These are phyloP conservation scores for Altica lythri DNA, from an alignment of 2,888 invertebrate species.

Conservation along the genomic window DNA sequence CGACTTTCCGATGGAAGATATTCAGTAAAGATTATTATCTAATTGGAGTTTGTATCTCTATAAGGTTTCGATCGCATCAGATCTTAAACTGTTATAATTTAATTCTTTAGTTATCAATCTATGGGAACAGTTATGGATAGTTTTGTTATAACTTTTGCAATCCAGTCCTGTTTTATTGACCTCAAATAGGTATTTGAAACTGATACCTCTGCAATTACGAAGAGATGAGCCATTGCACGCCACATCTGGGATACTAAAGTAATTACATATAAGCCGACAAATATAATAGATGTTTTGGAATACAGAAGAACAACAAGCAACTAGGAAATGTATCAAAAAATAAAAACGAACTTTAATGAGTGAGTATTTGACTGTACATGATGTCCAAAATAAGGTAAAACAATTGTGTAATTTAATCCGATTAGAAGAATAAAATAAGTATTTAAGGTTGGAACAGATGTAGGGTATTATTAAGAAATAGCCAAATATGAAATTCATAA, in stretches of 20 bases:
- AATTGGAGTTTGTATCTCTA: conserved; percentile 26
- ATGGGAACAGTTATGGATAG: no score
- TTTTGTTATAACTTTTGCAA: neutral
- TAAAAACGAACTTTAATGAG: no score
- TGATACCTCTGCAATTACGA: conserved; percentile 47
- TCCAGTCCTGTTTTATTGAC: conserved; percentile 38
- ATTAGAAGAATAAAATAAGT: no score
- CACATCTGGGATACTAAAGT: conserved; percentile 34
- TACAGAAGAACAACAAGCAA: conserved; percentile 1
- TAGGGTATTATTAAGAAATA: no score
- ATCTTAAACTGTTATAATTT: no score
- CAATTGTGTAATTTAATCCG: no score
- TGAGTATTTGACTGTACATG: no score
- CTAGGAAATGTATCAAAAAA: no score
- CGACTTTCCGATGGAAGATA: conserved; percentile 38
- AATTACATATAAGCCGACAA: conserved; percentile 32
- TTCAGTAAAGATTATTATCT: conserved; percentile 36
- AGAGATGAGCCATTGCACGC: conserved; percentile 37
- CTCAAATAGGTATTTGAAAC: conserved; percentile 44
- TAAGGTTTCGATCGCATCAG: conserved; percentile 32
- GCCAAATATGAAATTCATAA: no score
- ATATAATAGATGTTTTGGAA: conserved; percentile 30
- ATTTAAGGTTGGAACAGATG: no score
- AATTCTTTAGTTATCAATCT: no score
- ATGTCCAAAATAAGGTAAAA: no score